These are phyloP conservation scores for Xanthia togata DNA, from an alignment of 2,888 invertebrate species.

Conservation along the genomic window DNA sequence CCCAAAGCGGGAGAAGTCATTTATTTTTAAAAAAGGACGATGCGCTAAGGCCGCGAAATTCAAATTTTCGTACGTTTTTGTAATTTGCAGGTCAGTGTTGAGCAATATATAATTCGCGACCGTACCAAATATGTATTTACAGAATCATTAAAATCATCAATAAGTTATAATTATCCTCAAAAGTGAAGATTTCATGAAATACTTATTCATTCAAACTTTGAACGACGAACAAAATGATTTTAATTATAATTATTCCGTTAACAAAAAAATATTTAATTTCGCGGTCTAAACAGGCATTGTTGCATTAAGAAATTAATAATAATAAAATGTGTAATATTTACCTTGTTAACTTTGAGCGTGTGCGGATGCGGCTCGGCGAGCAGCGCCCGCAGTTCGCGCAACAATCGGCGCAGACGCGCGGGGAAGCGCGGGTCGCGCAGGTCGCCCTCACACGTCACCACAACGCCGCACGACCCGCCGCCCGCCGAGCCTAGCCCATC, in stretches of 20 bases:
- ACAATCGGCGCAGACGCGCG: conserved; percentile 94
- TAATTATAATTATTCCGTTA: no score
- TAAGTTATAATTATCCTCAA: background rate
- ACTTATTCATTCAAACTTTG: no score
- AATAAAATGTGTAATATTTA: background rate
- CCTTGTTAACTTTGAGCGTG: conserved; percentile 92
- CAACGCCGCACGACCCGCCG: conserved; percentile 96
- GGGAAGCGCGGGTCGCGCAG: conserved; percentile 96
- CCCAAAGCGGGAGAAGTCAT: no score
- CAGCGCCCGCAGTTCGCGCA: conserved; percentile 94
- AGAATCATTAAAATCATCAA: no score
- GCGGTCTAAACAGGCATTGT: no score
- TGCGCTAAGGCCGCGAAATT: background rate
- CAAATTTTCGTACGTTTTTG: background rate
- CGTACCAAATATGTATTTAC: no score
- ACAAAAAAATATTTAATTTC: no score
- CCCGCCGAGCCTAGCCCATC: conserved; percentile 92
- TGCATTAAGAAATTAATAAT: no score
- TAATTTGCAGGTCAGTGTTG: background rate
- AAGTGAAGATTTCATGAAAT: background rate
- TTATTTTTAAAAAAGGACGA: no score
- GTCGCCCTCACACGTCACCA: conserved; percentile 98
- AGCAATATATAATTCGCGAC: background rate
- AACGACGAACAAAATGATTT: no score
- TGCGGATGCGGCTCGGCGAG: conserved; percentile 91